phyloP scores from a whole-genome alignment of 2,113 vertebrate species.

The Ellobius talpinus region DNA sequence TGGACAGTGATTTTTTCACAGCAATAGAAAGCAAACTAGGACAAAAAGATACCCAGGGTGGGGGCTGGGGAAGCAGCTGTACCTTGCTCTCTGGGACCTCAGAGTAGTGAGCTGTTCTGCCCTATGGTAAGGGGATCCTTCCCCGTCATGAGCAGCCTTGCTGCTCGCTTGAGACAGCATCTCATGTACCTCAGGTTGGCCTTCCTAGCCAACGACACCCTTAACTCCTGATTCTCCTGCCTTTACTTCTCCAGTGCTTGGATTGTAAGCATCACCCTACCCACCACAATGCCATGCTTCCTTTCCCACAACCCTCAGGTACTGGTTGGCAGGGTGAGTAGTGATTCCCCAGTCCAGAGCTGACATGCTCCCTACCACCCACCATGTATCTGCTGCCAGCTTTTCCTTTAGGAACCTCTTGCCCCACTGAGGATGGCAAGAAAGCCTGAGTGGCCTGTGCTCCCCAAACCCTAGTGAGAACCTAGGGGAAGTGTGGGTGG shows the following conservation, averaged over 20 bases:
- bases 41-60: neutral
- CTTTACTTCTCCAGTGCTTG: neutral
- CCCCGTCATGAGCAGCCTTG: neutral
- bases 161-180: neutral
- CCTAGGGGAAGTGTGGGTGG: accelerated
- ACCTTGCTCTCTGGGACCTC: neutral
- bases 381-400: neutral
- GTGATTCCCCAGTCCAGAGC: neutral
- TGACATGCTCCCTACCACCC: neutral
- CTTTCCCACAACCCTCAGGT: neutral
- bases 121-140: neutral
- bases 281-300: accelerated
- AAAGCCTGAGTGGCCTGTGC: neutral
- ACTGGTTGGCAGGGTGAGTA: neutral
- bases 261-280: neutral
- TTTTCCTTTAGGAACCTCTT: slow-evolving; percentile 3
- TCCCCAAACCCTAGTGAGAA: neutral
- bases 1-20: neutral
- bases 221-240: neutral
- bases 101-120: neutral
- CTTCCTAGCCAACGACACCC: neutral
- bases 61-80: neutral
- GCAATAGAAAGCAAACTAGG: neutral
- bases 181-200: neutral
- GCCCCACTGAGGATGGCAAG: slow-evolving; percentile 20